phyloP scores from a whole-genome alignment of 2,113 vertebrate genomes.

The Grammomys surdaster region DNA sequence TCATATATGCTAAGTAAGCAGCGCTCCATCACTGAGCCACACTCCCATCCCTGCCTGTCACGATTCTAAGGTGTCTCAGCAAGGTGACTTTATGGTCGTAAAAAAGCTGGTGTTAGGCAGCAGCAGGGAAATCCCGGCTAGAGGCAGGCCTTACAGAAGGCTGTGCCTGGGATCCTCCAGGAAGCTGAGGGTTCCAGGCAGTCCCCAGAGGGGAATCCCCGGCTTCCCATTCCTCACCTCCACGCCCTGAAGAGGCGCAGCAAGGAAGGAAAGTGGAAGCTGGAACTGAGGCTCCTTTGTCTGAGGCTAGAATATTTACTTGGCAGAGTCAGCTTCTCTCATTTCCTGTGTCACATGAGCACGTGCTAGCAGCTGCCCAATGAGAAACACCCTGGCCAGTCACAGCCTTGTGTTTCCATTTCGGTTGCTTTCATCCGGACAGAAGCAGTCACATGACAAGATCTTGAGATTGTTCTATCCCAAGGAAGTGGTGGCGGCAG shows the following conservation, averaged over 20 bases:
- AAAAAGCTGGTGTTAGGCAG: background rate
- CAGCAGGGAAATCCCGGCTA: background rate
- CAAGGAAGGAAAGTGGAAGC: background rate
- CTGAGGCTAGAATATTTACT: background rate
- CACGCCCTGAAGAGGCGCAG: background rate
- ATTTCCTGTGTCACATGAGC: background rate
- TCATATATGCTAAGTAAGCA: background rate
- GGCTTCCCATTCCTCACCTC: background rate
- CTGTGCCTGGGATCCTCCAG: background rate
- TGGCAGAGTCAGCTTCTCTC: background rate
- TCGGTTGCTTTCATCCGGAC: background rate
- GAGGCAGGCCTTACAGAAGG: background rate
- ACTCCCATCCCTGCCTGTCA: background rate
- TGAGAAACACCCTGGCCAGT: background rate
- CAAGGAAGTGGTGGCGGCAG: background rate
- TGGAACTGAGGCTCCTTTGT: background rate
- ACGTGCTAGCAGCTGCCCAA: background rate
- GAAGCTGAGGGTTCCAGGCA: background rate
- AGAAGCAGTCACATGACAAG: background rate
- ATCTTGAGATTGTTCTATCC: background rate
- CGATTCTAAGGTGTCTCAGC: background rate
- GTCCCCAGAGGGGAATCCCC: background rate
- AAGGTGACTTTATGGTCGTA: background rate
- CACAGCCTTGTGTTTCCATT: constrained; percentile 4
- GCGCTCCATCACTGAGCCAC: background rate